Evolutionary conservation across 2,113 vertebrate genomes (phyloP), one percentile per base, ranked within the genome.

Genomic region (Nycticebus coucang): DNA sequence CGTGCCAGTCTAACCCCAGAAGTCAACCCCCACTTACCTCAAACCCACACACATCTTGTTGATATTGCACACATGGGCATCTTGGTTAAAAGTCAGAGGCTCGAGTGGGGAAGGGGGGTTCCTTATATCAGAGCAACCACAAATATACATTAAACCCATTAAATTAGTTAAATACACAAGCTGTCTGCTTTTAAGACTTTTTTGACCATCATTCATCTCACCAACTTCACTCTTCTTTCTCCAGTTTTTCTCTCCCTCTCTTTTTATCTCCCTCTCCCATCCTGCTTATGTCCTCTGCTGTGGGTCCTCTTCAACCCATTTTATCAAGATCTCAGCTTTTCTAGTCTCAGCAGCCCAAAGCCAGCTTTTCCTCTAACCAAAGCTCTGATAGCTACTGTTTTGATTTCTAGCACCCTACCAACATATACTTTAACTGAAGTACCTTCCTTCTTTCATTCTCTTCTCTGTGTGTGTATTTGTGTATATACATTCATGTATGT

Each of bases 391-490:
- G 8, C 4, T 15, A 15, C 22, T 87, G 10, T 90, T 90, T 35
- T 53, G 45, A 37, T 78, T 83, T 87, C 45, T 92, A 71, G 33
- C 15, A 19, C 6, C 7, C 19, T 50, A 59, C 17, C 21, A 33
- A 33, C 24, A 30, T 13, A 19, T 13, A 11, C 21, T 57, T 89
- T 68, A 89, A 45, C 0, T n/a, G 35, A 45, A 30, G 15, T 45
- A 68, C 2, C 68, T 71, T 82, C 53, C 55, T 87, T 37, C 30
- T 64, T 12, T 59, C 33, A 90, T 5, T 33, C 24, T 4, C 71
- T 17, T 2, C 8, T 33, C 2, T 37, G 0, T 41, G 1, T 62
- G 2, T 74, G 15, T 22, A 5, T 13, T 7, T 35, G 19, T 81
- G n/a, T 35, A 13, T 4, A 26, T 66, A 10, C 80, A 28, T 55